Conservation (phyloP, 2,113 vertebrate species). For the Connochaetes taurinus region DNA sequence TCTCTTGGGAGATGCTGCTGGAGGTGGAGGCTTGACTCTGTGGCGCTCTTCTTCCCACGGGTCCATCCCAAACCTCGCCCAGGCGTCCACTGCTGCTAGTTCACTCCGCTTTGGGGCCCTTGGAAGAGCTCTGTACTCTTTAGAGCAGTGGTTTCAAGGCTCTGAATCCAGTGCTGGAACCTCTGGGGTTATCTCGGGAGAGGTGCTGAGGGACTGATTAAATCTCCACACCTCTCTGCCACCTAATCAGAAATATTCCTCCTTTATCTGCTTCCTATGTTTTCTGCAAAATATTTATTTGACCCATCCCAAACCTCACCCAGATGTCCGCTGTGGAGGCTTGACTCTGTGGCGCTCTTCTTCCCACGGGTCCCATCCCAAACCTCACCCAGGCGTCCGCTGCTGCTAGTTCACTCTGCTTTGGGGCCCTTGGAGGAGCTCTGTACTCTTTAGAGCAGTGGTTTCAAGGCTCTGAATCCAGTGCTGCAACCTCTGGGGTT, state of each 20-base stretch:
- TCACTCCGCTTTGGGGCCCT: accelerated
- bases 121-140: accelerated
- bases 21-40: accelerated
- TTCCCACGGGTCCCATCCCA: accelerated
- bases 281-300: slow-evolving; percentile 4
- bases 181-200: not conserved
- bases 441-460: accelerated
- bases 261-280: not conserved
- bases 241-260: not conserved
- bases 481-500: not conserved
- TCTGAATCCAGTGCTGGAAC: not conserved
- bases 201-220: not conserved
- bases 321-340: too few relatives aligned
- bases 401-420: accelerated
- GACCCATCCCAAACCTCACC: too few relatives aligned
- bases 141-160: not conserved
- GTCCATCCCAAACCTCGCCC: too few relatives aligned
- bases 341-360: accelerated
- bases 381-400: accelerated
- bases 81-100: accelerated
- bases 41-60: accelerated
- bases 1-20: not conserved
- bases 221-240: not conserved
- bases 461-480: not conserved
- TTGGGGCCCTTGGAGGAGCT: accelerated